phyloP scores from a whole-genome alignment of 2,113 vertebrate genomes.

The Gadus macrocephalus region DNA sequence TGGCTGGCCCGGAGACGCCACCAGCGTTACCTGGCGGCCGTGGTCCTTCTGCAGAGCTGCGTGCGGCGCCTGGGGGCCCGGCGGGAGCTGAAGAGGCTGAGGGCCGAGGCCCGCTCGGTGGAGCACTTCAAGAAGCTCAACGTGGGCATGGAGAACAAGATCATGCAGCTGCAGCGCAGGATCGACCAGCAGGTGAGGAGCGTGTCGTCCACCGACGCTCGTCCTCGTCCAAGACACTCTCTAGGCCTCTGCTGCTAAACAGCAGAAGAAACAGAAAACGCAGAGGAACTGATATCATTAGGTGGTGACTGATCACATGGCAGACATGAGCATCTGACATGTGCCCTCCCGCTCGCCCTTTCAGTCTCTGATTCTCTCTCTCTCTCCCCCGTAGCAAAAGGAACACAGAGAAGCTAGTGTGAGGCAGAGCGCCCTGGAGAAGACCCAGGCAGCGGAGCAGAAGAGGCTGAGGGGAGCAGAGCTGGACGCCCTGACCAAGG shows the following conservation, averaged over 20 bases:
- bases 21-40: constrained; percentile 63
- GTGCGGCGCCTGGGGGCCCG: constrained; percentile 87
- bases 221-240: neutral
- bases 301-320: constrained; percentile 59
- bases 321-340: constrained; percentile 42
- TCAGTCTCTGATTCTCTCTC: too few relatives aligned
- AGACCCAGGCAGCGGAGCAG: constrained; percentile 69
- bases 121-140: constrained; percentile 93
- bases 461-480: constrained; percentile 80
- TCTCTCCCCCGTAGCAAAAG: constrained; percentile 76
- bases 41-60: constrained; percentile 90
- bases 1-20: constrained; percentile 79
- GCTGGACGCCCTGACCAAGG: constrained; percentile 77
- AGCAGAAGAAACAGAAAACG: too few relatives aligned
- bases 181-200: constrained; percentile 87
- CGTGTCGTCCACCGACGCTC: neutral
- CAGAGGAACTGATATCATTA: constrained; percentile 26
- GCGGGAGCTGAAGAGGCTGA: constrained; percentile 86
- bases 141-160: constrained; percentile 95
- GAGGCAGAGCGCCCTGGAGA: constrained; percentile 74
- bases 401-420: constrained; percentile 87
- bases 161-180: constrained; percentile 92
- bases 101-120: constrained; percentile 91
- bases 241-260: too few relatives aligned
- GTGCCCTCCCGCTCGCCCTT: neutral